Evolutionary conservation across 2,888 invertebrate species (phyloP).

Genomic region (Penaeus monodon): DNA sequence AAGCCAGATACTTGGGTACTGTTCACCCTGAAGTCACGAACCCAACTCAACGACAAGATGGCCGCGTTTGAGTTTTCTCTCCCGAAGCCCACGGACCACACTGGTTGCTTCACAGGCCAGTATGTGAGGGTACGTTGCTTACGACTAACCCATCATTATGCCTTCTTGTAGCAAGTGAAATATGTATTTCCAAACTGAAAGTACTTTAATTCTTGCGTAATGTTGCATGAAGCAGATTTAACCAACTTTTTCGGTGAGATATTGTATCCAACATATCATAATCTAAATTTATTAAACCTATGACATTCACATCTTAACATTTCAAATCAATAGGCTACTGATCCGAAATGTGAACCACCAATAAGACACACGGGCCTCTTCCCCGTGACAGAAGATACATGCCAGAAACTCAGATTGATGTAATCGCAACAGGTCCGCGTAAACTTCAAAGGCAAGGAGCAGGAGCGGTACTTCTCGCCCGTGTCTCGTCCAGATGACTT

Average conservation of each 20-base stretch:
- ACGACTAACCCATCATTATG: too few species aligned
- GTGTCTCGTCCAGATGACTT: constrained; percentile 54
- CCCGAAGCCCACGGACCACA: constrained; percentile 57
- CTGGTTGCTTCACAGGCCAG: constrained; percentile 58
- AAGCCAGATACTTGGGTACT: constrained; percentile 43
- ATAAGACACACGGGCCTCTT: too few species aligned
- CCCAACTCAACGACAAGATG: constrained; percentile 55
- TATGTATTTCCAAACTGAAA: too few species aligned
- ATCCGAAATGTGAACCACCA: too few species aligned
- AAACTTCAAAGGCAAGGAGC: constrained; percentile 21
- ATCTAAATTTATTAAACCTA: too few species aligned
- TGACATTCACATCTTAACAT: too few species aligned
- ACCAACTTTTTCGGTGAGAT: too few species aligned
- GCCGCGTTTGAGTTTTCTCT: constrained; percentile 53
- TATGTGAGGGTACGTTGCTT: constrained; percentile 45
- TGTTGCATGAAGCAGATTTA: too few species aligned
- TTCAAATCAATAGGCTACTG: too few species aligned
- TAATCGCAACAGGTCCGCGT: constrained; percentile 8
- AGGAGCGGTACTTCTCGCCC: constrained; percentile 60
- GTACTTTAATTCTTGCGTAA: too few species aligned
- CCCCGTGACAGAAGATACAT: background rate
- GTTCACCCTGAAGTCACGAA: constrained; percentile 24
- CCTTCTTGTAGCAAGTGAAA: too few species aligned
- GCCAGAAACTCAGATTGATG: background rate
- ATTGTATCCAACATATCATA: too few species aligned